Evolutionary conservation across 2,888 invertebrate species (phyloP).

Genomic region (Ophraella communa): DNA sequence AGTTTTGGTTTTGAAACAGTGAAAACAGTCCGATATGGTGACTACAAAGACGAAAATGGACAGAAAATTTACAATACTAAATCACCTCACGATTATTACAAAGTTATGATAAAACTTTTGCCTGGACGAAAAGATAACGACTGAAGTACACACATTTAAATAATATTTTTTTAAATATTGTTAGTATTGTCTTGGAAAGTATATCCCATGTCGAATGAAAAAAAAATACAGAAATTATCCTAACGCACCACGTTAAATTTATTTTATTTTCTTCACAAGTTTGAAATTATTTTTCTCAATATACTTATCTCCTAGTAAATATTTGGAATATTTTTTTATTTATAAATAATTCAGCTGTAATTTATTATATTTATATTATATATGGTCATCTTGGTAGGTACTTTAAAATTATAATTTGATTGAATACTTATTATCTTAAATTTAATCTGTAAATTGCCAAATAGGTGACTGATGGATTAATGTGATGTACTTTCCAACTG

Average conservation of each 20-base stretch:
- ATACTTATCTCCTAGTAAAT: too few species aligned
- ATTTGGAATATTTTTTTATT: too few species aligned
- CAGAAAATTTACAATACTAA: slow-evolving; percentile 67
- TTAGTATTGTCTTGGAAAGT: neutral
- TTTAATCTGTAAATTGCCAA: too few species aligned
- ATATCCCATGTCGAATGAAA: neutral
- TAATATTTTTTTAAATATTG: neutral
- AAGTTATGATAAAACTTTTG: slow-evolving; percentile 65
- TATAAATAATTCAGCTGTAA: too few species aligned
- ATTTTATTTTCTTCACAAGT: too few species aligned
- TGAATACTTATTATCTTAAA: too few species aligned
- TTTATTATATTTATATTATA: too few species aligned
- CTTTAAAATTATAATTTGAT: too few species aligned
- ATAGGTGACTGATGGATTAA: too few species aligned
- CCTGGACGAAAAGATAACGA: slow-evolving; percentile 24
- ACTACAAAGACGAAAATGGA: slow-evolving; percentile 70
- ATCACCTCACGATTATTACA: slow-evolving; percentile 76
- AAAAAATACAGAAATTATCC: neutral
- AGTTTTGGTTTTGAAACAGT: slow-evolving; percentile 71
- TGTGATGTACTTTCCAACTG: neutral
- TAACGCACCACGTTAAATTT: too few species aligned
- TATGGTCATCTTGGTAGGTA: too few species aligned
- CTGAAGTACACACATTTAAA: slow-evolving; percentile 25
- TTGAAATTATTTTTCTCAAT: too few species aligned
- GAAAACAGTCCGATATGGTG: slow-evolving; percentile 72